A percentile compares a stretch with the other conserved stretches of the same genome.
Evolutionary conservation across 1,140 invertebrate species (phyloP).

Genomic region (Scaptomyza montana): DNA sequence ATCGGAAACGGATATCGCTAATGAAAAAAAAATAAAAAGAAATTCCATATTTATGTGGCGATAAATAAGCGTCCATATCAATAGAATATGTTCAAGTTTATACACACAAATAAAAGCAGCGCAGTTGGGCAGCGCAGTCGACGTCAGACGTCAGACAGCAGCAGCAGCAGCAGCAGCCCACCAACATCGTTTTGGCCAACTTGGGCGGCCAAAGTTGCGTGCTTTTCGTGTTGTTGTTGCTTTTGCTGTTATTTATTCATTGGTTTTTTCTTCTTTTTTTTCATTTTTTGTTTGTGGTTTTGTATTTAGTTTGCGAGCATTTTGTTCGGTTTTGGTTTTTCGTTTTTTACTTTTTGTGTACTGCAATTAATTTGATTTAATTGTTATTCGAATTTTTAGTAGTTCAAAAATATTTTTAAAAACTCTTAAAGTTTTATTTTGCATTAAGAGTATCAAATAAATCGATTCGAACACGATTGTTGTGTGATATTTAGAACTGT

Average conservation of each 20-base stretch:
- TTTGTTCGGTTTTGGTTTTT: slow-evolving; percentile 14
- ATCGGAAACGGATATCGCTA: slow-evolving; percentile 81
- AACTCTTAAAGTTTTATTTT: too few species aligned
- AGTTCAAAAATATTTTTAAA: too few species aligned
- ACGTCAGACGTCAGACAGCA: slow-evolving; percentile 26
- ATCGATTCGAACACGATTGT: too few species aligned
- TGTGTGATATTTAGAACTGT: background rate
- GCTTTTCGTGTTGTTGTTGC: slow-evolving; percentile 30
- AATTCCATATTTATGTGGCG: slow-evolving; percentile 75
- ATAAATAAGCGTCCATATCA: slow-evolving; percentile 44
- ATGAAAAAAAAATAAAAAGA: slow-evolving; percentile 57
- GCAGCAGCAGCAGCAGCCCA: slow-evolving; percentile 20
- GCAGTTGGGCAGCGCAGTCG: slow-evolving; percentile 4
- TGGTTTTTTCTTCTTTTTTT: background rate
- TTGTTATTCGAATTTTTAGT: slow-evolving; percentile 8
- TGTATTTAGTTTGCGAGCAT: slow-evolving; percentile 18
- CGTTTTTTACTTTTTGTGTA: background rate
- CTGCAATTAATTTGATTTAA: slow-evolving; percentile 62
- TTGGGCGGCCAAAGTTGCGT: slow-evolving; percentile 56
- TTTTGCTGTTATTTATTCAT: slow-evolving; percentile 34
- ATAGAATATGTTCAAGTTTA: slow-evolving; percentile 50
- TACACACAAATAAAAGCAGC: slow-evolving; percentile 9
- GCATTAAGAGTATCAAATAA: too few species aligned
- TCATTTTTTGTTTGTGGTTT: slow-evolving; percentile 5
- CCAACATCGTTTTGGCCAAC: slow-evolving; percentile 55